Evolutionary conservation across 2,113 vertebrate species (phyloP).

Genomic region (Papio anubis): DNA sequence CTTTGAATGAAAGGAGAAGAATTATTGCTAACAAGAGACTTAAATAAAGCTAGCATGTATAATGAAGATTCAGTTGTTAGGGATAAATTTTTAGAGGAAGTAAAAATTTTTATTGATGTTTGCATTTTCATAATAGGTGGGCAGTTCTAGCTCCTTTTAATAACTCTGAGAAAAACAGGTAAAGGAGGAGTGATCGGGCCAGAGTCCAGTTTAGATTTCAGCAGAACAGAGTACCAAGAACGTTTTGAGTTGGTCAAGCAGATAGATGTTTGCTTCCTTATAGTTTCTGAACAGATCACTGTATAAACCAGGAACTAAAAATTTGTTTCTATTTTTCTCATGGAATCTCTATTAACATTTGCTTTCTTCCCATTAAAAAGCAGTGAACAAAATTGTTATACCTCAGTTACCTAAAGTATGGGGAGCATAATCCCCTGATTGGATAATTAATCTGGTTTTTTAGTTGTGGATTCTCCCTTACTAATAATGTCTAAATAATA

Average conservation of each 20-base stretch:
- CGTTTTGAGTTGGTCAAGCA: neutral
- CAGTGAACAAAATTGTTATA: neutral
- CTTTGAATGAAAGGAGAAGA: neutral
- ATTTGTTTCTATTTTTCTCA: neutral
- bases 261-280: neutral
- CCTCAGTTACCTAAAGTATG: neutral
- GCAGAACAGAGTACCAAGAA: neutral
- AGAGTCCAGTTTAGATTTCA: neutral
- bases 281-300: neutral
- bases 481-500: conserved; percentile 31
- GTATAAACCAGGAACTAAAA: neutral
- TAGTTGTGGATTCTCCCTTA: neutral
- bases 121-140: conserved; percentile 37
- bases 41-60: neutral
- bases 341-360: conserved; percentile 17
- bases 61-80: conserved; percentile 11
- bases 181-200: neutral
- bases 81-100: conserved; percentile 44
- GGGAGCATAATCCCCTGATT: conserved; percentile 6
- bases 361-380: neutral
- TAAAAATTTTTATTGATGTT: conserved; percentile 32
- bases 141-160: neutral
- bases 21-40: conserved; percentile 3
- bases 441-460: neutral
- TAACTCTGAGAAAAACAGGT: conserved; percentile 26